phyloP scores from a whole-genome alignment of 2,888 invertebrate species.

The Ferrisia virgata region DNA sequence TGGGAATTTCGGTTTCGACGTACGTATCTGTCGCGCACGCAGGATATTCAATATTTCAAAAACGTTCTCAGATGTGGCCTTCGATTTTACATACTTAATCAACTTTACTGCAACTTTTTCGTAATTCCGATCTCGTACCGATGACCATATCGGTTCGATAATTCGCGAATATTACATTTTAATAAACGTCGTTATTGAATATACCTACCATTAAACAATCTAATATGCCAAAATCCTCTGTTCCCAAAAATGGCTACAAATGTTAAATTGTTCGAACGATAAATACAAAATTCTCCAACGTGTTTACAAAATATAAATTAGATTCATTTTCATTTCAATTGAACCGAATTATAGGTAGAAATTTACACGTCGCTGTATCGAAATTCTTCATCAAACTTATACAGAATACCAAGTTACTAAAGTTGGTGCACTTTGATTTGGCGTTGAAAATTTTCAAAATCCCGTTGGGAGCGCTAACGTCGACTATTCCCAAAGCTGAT shows the following conservation, averaged over 20 bases:
- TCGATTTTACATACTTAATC: background rate
- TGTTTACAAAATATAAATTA: background rate
- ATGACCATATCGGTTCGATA: background rate
- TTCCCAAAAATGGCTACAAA: background rate
- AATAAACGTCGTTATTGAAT: background rate
- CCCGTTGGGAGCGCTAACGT: no score
- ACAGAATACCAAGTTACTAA: no score
- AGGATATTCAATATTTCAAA: background rate
- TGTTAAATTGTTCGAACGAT: background rate
- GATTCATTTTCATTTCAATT: no score
- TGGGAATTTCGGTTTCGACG: background rate
- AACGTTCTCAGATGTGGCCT: background rate
- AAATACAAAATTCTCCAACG: background rate
- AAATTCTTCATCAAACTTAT: no score
- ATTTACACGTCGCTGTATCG: no score
- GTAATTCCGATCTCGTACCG: background rate
- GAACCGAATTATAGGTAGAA: no score
- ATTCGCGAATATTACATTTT: slow-evolving; percentile 2
- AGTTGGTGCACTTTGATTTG: no score
- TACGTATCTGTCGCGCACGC: background rate
- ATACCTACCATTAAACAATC: background rate
- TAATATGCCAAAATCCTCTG: background rate
- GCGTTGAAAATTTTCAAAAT: no score
- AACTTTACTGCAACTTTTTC: background rate
- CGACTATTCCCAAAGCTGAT: no score